These are phyloP conservation scores for Porites lobata DNA, from an alignment of 92 coral and sea anemone species.

Conservation along the genomic window DNA sequence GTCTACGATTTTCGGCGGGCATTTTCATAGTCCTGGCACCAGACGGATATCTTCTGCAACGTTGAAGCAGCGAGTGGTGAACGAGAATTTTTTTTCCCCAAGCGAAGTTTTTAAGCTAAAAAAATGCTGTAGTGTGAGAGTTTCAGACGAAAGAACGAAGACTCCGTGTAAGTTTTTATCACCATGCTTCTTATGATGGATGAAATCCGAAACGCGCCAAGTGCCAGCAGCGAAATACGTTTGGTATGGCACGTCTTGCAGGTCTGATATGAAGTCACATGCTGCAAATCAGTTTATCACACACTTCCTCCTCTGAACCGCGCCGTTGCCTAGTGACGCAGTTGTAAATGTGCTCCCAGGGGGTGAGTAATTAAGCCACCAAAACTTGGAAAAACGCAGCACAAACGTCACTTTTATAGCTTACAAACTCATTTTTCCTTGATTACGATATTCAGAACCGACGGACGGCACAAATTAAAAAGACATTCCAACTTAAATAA, in stretches of 20 bases:
- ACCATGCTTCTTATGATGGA: background rate
- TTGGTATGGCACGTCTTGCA: conserved; percentile 15
- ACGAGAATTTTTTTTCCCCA: background rate
- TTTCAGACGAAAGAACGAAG: background rate
- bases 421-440: too few species aligned
- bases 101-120: background rate
- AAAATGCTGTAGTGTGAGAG: background rate
- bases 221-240: background rate
- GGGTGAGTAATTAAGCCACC: too few species aligned
- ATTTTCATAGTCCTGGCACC: background rate
- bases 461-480: too few species aligned
- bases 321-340: conserved; percentile 23
- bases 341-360: too few species aligned
- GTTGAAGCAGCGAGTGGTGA: background rate
- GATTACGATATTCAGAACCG: too few species aligned
- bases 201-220: conserved; percentile 4
- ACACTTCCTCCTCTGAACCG: too few species aligned
- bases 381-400: too few species aligned
- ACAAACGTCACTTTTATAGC: too few species aligned
- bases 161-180: background rate
- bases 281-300: background rate
- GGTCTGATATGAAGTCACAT: background rate
- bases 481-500: too few species aligned
- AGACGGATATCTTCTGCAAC: background rate
- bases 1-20: conserved; percentile 1